Base-by-base conservation (phyloP, 2,888 invertebrate species). In the Drosophila mimetica region DNA sequence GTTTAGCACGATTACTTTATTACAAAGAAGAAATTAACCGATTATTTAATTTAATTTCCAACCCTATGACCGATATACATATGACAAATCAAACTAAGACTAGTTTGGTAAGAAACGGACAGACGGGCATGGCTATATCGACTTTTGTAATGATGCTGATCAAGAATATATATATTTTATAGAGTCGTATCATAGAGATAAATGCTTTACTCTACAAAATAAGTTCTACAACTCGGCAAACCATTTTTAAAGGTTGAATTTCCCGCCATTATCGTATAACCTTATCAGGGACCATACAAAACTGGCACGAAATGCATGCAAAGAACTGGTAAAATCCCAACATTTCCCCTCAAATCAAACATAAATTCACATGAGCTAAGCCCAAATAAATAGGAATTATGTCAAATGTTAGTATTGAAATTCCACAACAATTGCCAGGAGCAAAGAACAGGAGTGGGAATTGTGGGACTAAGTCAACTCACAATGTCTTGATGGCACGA, bases 341-440 rank as follows among this genome's bases (percentile, higher is more conserved):
- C 1, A n/a, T 18, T 50, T 39, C 37, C 57, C 47, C 54, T 25
- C 7, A 36, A 44, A 25, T 16, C 18, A 18, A 14, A 25, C 44
- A 22, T 36, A 18, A 22, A 39, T 60, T 13, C 34, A 37, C 20
- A 71, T 87, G 78, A 87, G 71, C 64, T 81, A 63, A 85, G 58
- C 51, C 30, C 46, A 73, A 88, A 83, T 76, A 86, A 77, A 84
- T 86, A 84, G 83, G 75, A 88, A 86, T 88, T 88, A 84, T 88
- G 80, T 86, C 84, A 88, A 79, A 65, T 64, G 42, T 22, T 71
- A 34, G 36, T 53, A 79, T 71, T 71, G 73, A 59, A 75, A 79
- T 86, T 75, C 70, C 86, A 75, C 74, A 79, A 72, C 66, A 71
- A 69, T 46, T 44, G 16, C 16, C 16, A 18, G 6, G 7, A n/a